Base-by-base conservation (phyloP, 2,888 invertebrate genomes). In the Pinctada fucata region DNA sequence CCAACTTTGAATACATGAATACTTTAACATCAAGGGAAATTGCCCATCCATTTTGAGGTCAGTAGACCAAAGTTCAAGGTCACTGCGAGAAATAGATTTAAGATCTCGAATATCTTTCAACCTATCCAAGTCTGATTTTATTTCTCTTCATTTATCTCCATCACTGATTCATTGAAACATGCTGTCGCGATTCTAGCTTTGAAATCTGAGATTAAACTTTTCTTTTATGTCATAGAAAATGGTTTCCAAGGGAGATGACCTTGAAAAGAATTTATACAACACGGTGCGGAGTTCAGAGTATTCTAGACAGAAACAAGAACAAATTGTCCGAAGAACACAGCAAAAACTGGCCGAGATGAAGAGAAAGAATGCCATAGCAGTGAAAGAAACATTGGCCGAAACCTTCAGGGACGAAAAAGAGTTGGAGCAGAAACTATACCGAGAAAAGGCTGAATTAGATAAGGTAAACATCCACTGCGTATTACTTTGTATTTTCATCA, bases 301-400 rank as follows among this genome's bases (percentile, higher is more conserved):
- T 81, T 75, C 85, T 10, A 85, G 91, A 13, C 90, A 92, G 85
- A 89, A 91, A 83, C 90, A 92, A 79, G 91, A 92, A 70, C 91
- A 91, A 83, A 73, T 80, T 8, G 90, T 92, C 4, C 81, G 88
- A 10, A 80, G 88, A 64, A 72, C 91, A 68, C 89, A 90, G 77
- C 85, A 85, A 13, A 85, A 87, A 50, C 85, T 92, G 49, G 83
- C 82, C n/a, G 89, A 90, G 10, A 50, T 86, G 4, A 88, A 88
- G 73, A 81, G 88, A 31, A 83, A 87, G 72, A 90, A 91, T 80
- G 89, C 91, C 31, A 76, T 83, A 13, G 86, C 86, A 71, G 81
- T 91, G 65, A 90, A 88, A 73, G 74, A 88, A 64, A 89, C 90
- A 76, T 82, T 90, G 58, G 83, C 86, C 0, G 87, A 88, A 63